Base-by-base conservation (phyloP, 2,113 vertebrate species). In the Callaeas wilsoni region DNA sequence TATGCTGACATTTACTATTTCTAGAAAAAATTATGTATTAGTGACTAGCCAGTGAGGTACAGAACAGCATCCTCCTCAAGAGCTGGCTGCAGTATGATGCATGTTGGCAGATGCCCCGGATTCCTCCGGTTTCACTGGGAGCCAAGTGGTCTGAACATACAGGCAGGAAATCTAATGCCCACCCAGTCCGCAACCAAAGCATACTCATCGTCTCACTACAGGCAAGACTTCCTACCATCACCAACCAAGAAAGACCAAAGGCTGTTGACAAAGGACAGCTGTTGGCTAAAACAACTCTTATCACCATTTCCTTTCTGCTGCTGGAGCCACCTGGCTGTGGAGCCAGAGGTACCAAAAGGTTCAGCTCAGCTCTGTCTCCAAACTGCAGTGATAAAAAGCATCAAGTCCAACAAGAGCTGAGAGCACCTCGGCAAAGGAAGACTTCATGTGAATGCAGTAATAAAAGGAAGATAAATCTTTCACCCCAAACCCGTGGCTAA, bases 401-500 rank as follows among this genome's bases (percentile, higher is more conserved):
- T 33, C 16, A 52, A 65, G 27, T 44, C 32, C 63, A 37, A 32
- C 12, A 53, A n/a, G 14, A 86, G 29, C 46, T 6, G 5, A 56
- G 55, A 89, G 13, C 1, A 3, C 14, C 57, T 57, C 25, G 32
- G 25, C 73, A 84, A 75, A 87, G 23, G 35, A 90, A 56, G 29
- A 13, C 5, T 3, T 4, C 0, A 1, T 30, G 7, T 0, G 3
- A 84, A 52, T 7, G 7, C 29, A 69, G 19, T 35, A 57, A 56
- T 21, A 80, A 93, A 79, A 68, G 17, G 4, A 69, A 80, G 12
- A 75, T 42, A 84, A 30, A 75, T 55, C 52, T 87, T 63, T 67
- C 50, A 30, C 44, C 59, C 56, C 30, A 80, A 49, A 73, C 17
- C 22, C 25, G 49, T 9, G 7, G 56, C 71, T 81, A 81, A 95